These are phyloP conservation scores for Drosophila colorata DNA, from an alignment of 2,888 invertebrate species.

Conservation along the genomic window DNA sequence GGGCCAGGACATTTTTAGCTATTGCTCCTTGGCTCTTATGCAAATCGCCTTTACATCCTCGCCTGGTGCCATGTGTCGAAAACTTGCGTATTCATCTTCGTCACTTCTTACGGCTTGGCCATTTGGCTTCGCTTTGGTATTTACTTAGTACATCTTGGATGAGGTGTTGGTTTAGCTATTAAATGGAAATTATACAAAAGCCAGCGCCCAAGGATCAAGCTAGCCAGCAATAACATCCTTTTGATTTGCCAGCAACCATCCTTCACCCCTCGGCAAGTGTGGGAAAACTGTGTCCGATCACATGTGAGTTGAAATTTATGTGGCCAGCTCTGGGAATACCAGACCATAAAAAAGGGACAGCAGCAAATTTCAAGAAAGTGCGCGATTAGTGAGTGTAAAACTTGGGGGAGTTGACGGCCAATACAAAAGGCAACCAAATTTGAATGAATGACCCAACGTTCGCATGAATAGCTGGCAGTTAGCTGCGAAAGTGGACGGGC, in stretches of 20 bases:
- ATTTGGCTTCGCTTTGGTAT: constrained; percentile 31
- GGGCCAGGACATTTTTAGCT: constrained; percentile 40
- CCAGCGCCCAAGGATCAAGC: constrained; percentile 22
- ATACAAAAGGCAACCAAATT: constrained; percentile 62
- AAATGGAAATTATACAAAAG: constrained; percentile 75
- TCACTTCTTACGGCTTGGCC: constrained; percentile 60
- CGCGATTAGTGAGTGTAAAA: constrained; percentile 51
- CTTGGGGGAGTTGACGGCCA: constrained; percentile 34
- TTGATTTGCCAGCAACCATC: constrained; percentile 59
- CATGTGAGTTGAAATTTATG: constrained; percentile 73
- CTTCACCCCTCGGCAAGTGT: constrained; percentile 36
- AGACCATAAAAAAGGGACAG: constrained; percentile 68
- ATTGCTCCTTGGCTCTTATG: constrained; percentile 51
- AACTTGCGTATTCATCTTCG: constrained; percentile 82
- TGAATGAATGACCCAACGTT: constrained; percentile 60
- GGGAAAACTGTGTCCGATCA: constrained; percentile 59
- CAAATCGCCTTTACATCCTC: constrained; percentile 48
- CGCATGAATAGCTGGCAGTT: constrained; percentile 30
- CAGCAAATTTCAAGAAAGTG: constrained; percentile 62
- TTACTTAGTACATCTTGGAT: constrained; percentile 36
- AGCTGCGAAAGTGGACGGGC: background rate
- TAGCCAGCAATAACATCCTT: constrained; percentile 71
- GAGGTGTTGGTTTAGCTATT: constrained; percentile 72
- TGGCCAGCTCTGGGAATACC: constrained; percentile 47
- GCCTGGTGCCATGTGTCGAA: constrained; percentile 35